phyloP scores from a whole-genome alignment of 2,797 vertebrate genomes.

The Avahi laniger region DNA sequence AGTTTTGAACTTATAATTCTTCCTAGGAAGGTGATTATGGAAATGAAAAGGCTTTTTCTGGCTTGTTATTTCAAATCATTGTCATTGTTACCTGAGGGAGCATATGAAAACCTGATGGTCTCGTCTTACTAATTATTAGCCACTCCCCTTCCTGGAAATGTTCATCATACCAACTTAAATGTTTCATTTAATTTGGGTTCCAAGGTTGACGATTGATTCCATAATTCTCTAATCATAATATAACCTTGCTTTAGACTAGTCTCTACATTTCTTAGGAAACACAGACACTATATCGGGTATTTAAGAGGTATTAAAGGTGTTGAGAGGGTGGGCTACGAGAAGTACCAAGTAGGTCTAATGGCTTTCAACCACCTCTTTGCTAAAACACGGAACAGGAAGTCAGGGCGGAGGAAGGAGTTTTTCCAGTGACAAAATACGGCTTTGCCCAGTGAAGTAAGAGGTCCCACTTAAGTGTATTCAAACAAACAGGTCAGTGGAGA shows the following conservation, averaged over 20 bases:
- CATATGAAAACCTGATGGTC: not conserved
- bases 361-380: not conserved
- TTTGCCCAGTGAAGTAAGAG: not conserved
- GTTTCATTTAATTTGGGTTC: not conserved
- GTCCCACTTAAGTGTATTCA: not conserved
- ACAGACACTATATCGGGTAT: not conserved
- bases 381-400: not conserved
- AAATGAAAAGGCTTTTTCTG: not conserved
- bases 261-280: not conserved
- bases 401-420: not conserved
- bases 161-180: not conserved
- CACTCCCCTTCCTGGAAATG: not conserved
- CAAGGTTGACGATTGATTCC: not conserved
- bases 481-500: not conserved
- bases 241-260: not conserved
- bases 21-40: not conserved
- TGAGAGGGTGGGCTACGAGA: not conserved
- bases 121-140: not conserved
- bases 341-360: not conserved
- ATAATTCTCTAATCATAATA: not conserved
- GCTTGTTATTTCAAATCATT: not conserved
- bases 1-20: not conserved
- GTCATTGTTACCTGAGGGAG: not conserved
- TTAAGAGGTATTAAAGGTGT: not conserved
- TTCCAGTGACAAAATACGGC: not conserved